phyloP scores from a whole-genome alignment of 2,797 vertebrate species.

The Poeciliopsis paucimaculata region DNA sequence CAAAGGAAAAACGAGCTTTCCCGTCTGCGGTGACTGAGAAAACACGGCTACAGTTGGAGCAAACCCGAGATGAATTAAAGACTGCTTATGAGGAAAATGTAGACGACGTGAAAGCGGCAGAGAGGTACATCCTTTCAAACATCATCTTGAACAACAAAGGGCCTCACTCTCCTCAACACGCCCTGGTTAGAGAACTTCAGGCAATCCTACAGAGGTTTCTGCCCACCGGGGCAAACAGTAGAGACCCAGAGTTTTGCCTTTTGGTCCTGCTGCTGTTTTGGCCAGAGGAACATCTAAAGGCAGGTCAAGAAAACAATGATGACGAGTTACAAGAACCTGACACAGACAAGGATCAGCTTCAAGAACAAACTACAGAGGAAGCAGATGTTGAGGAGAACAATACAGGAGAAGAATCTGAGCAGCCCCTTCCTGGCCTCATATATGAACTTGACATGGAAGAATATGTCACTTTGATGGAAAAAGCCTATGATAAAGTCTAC shows the following conservation, averaged over 20 bases:
- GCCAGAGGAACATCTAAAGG: slow-evolving; percentile 19
- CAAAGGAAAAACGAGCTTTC: slow-evolving; percentile 27
- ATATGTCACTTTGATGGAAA: slow-evolving; percentile 8
- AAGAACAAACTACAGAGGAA: not conserved
- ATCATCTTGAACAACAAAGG: slow-evolving; percentile 48
- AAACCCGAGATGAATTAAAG: not conserved
- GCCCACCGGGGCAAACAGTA: accelerated
- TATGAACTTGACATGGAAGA: not conserved
- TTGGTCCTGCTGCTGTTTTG: slow-evolving; percentile 57
- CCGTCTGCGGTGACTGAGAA: accelerated
- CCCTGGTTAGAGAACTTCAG: slow-evolving; percentile 9
- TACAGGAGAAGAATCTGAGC: not conserved
- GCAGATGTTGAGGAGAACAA: not conserved
- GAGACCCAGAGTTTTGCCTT: slow-evolving; percentile 48
- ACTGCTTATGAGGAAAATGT: not conserved
- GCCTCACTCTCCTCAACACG: not conserved
- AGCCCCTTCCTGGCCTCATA: not conserved
- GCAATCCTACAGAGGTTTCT: slow-evolving; percentile 4
- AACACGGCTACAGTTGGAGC: slow-evolving; percentile 1
- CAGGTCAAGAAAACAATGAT: not conserved
- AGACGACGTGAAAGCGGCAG: slow-evolving; percentile 7
- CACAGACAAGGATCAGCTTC: not conserved
- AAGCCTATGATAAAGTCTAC: not conserved
- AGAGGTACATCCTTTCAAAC: slow-evolving; percentile 57
- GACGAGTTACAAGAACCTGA: not conserved